These are phyloP conservation scores for Sisyra terminalis DNA, from an alignment of 2,888 invertebrate species.

Conservation along the genomic window DNA sequence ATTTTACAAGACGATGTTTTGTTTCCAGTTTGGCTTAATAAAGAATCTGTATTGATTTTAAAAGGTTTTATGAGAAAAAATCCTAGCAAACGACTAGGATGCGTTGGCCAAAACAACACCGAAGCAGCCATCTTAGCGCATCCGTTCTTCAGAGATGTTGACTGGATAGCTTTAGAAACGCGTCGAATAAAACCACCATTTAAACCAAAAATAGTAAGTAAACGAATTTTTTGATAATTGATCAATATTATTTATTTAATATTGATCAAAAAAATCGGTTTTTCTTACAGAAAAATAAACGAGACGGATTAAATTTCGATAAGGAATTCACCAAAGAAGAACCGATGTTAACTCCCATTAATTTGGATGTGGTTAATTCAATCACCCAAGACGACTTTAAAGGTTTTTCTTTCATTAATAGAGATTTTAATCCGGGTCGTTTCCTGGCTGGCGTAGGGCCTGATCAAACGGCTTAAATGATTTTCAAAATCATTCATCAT, in stretches of 20 bases:
- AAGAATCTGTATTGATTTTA: slow-evolving; percentile 79
- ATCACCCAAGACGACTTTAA: slow-evolving; percentile 98
- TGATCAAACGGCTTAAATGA: too few relatives aligned
- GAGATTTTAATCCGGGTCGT: slow-evolving; percentile 58
- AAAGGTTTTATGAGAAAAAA: slow-evolving; percentile 98
- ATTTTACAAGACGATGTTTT: slow-evolving; percentile 96
- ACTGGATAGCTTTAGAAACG: slow-evolving; percentile 88
- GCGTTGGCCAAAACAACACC: slow-evolving; percentile 52
- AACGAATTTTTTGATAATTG: too few relatives aligned
- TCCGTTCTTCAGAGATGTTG: slow-evolving; percentile 85
- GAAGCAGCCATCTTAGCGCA: slow-evolving; percentile 81
- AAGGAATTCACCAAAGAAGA: slow-evolving; percentile 98
- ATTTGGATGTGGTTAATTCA: slow-evolving; percentile 71
- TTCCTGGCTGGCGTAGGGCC: too few relatives aligned
- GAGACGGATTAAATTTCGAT: slow-evolving; percentile 97
- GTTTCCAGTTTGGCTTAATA: slow-evolving; percentile 92
- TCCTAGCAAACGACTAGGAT: slow-evolving; percentile 85
- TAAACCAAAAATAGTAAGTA: slow-evolving; percentile 92
- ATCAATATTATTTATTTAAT: too few relatives aligned
- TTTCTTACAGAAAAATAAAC: slow-evolving; percentile 71
- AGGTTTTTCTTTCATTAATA: slow-evolving; percentile 94
- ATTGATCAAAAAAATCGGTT: slow-evolving; percentile 9
- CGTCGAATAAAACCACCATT: slow-evolving; percentile 92
- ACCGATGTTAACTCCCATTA: slow-evolving; percentile 88
- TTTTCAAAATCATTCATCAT: too few relatives aligned